Percentiles rank a stretch among this genome's conserved stretches.
phyloP scores from a whole-genome alignment of 1,140 invertebrate genomes.

The Leptinotarsa defecta region DNA sequence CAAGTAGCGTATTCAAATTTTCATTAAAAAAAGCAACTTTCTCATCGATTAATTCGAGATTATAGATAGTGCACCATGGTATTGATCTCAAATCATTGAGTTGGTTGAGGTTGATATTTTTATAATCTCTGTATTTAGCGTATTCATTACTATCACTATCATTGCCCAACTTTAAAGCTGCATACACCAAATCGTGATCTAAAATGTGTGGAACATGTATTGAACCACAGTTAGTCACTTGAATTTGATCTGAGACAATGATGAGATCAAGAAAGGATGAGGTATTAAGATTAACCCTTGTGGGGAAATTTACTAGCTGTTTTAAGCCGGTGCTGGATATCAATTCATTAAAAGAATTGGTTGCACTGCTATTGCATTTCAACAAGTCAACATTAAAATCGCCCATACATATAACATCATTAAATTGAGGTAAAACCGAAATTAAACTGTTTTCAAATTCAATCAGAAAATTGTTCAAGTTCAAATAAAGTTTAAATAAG shows the following conservation, averaged over 20 bases:
- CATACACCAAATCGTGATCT: background rate
- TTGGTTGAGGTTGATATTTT: too few species aligned
- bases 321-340: background rate
- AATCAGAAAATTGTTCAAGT: too few species aligned
- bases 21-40: background rate
- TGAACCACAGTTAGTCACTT: background rate
- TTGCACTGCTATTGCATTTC: too few species aligned
- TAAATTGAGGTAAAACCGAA: too few species aligned
- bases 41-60: background rate
- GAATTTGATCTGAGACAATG: background rate
- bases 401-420: too few species aligned
- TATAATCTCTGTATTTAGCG: too few species aligned
- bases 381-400: too few species aligned
- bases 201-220: background rate
- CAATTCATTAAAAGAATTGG: too few species aligned
- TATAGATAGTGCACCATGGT: background rate
- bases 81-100: background rate
- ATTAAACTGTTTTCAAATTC: too few species aligned
- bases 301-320: background rate
- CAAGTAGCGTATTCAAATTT: background rate
- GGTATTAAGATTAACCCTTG: background rate
- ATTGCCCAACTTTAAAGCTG: background rate
- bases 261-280: background rate
- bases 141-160: background rate
- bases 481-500: too few species aligned